Base-by-base conservation (phyloP, 1,140 invertebrate species). In the Diachasmimorpha longicaudata region DNA sequence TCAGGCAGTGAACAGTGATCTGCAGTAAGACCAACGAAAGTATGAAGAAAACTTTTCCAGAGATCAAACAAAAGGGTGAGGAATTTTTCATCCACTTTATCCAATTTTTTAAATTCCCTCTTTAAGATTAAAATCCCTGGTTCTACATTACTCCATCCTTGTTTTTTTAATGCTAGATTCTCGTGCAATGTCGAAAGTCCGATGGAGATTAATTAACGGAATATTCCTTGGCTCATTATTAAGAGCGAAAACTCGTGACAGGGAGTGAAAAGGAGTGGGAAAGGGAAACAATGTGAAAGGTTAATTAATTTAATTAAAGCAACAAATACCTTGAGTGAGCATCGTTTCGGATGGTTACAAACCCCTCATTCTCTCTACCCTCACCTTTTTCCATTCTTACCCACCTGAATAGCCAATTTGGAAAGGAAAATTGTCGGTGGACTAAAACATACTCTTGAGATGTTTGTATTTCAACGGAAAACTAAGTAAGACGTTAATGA, bases 1-100 rank as follows among this genome's bases (percentile, higher is more conserved):
- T 86, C 66, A 90, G 83, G 46, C 87, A 84, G 82, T 91, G 89
- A 36, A 91, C 84, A 55, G 87, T 83, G 81, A 92, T 89, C 91
- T 92, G 80, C 74, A 79, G 72, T 11, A 68, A 23, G 19, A 31
- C 9, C 23, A 23, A 70, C 10, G 42, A 31, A 16, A 58, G 39
- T 14, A 21, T 48, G 19, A 72, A 39, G n/a, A n/a, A 14, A 5
- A 58, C n/a, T 8, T n/a, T 55, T 10, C 19, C 5, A 72, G 58
- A 21, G 58, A 25, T 21, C 6, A 31, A 31, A 31, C 31, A 31
- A 31, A 31, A n/a, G n/a, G 31, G 31, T 31, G 31, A 31, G 6
- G 2, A 31, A 31, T 71, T 23, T 70, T 36, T 39, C 36, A 70
- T 70, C 36, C 36, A 44, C 37, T 70, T 70, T 42, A 19, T 70